phyloP scores from a whole-genome alignment of 2,113 vertebrate genomes.

The Hippocampus comes region DNA sequence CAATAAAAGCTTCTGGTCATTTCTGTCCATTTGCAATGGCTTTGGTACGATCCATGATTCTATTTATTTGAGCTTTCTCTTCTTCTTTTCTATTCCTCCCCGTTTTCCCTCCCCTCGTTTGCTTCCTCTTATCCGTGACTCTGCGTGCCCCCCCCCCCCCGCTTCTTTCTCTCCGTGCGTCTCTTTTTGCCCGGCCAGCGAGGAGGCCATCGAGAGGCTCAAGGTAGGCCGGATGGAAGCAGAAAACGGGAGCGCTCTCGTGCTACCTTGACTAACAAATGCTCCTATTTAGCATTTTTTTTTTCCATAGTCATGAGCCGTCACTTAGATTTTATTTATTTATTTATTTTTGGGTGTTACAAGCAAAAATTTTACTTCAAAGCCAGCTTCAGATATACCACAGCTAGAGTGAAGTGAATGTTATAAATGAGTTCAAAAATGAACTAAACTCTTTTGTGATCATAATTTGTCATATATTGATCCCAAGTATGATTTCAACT shows the following conservation, averaged over 20 bases:
- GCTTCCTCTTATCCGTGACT: constrained; percentile 59
- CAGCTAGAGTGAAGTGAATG: not conserved
- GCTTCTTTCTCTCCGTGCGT: no score
- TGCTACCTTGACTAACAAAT: no score
- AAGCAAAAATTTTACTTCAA: not conserved
- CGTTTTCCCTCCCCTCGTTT: constrained; percentile 41
- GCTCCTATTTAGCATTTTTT: no score
- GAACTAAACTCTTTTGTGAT: no score
- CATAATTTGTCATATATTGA: no score
- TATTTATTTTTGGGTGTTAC: not conserved
- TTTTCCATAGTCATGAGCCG: no score
- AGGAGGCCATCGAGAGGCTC: constrained; percentile 92
- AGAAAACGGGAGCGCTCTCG: not conserved
- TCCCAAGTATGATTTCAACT: no score
- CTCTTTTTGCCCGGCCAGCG: constrained; percentile 82
- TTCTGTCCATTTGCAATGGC: constrained; percentile 48
- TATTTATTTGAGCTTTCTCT: constrained; percentile 55
- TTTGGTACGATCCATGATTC: constrained; percentile 58
- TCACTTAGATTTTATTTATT: no score
- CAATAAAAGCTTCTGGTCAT: constrained; percentile 21
- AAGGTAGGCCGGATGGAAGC: constrained; percentile 75
- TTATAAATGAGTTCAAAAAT: no score
- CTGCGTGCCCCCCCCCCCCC: constrained; percentile 20
- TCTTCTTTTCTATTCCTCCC: constrained; percentile 58
- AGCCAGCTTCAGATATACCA: not conserved